Evolutionary conservation across 2,888 invertebrate species (phyloP).

Genomic region (Schizaphis graminum): DNA sequence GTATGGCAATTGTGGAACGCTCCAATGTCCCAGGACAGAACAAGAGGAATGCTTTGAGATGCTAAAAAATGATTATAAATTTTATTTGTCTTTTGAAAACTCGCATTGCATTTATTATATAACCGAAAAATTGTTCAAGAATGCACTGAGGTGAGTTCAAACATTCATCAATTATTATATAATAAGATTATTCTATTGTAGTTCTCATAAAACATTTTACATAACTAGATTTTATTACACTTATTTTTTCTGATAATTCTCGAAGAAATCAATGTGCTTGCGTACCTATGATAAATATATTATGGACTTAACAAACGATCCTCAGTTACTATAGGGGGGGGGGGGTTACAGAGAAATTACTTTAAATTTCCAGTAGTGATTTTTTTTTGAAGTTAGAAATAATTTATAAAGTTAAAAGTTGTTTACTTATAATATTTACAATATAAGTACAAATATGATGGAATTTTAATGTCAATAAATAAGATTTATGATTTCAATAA

Average conservation of each 20-base stretch:
- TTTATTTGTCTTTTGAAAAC: constrained; percentile 97
- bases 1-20: constrained; percentile 89
- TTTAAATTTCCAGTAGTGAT: no score
- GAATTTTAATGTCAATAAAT: no score
- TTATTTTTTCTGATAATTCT: neutral
- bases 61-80: constrained; percentile 93
- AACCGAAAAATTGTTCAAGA: constrained; percentile 97
- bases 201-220: no score
- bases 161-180: neutral
- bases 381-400: no score
- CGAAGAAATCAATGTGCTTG: neutral
- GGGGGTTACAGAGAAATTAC: no score
- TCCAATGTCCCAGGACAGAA: constrained; percentile 87
- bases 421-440: no score
- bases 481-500: no score
- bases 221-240: no score
- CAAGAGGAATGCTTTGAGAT: constrained; percentile 90
- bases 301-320: neutral
- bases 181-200: neutral
- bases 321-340: no score
- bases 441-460: no score
- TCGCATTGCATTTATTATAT: constrained; percentile 96
- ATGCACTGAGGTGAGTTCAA: neutral
- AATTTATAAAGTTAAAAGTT: no score
- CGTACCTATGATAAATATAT: neutral